Conservation (phyloP, 2,797 vertebrate genomes). For the Cynopterus sphinx region DNA sequence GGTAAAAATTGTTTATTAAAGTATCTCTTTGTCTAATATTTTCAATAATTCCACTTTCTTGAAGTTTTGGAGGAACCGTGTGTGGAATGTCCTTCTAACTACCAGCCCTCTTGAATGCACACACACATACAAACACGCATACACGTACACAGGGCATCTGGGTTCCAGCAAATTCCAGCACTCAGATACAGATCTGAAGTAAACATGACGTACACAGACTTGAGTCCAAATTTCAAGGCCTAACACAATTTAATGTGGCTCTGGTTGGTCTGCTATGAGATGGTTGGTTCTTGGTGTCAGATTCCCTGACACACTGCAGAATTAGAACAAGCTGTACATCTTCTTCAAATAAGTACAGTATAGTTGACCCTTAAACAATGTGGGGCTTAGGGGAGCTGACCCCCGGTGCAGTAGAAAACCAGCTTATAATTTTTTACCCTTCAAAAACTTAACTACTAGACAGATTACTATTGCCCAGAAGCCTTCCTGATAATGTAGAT, state of each 20-base stretch:
- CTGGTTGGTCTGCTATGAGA: background rate
- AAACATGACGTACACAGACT: background rate
- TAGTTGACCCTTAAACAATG: background rate
- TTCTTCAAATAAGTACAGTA: background rate
- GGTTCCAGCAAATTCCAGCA: background rate
- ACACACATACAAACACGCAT: background rate
- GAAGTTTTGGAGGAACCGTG: background rate
- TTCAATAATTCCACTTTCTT: slow-evolving; percentile 4
- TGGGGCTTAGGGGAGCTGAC: background rate
- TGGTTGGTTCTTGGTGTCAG: background rate
- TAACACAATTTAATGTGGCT: background rate
- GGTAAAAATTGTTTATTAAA: background rate
- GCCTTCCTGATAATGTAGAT: background rate
- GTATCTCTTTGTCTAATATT: background rate
- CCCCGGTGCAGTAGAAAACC: background rate
- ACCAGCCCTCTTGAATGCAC: background rate
- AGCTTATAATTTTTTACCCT: background rate
- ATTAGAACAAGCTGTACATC: background rate
- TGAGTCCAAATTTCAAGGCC: background rate
- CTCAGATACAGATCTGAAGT: background rate
- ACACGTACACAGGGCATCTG: background rate
- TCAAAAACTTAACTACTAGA: background rate
- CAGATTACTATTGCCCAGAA: background rate
- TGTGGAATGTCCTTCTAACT: background rate
- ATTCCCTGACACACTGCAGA: background rate